These are phyloP conservation scores for Chlamydotis undulata DNA, from an alignment of 2,113 vertebrate genomes.

Conservation along the genomic window DNA sequence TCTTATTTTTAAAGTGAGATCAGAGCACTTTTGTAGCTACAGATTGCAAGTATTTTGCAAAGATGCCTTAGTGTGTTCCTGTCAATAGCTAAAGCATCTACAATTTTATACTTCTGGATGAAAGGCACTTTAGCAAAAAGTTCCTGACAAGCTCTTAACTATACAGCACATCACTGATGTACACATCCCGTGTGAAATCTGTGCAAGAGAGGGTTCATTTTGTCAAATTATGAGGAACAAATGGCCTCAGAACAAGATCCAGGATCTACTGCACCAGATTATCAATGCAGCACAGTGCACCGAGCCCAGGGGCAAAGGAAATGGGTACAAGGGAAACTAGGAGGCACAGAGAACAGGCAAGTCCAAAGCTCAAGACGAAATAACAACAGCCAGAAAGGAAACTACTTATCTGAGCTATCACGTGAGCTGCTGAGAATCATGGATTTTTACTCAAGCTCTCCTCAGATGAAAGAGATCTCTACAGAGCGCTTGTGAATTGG, in stretches of 20 bases:
- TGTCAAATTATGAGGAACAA: not conserved
- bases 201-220: not conserved
- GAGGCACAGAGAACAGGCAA: not conserved
- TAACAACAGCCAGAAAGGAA: not conserved
- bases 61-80: not conserved
- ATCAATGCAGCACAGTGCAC: not conserved
- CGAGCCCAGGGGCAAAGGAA: not conserved
- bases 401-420: not conserved
- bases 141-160: constrained; percentile 5
- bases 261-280: not conserved
- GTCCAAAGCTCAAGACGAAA: not conserved
- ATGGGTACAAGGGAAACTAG: not conserved
- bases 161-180: not conserved
- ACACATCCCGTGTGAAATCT: not conserved
- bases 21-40: not conserved
- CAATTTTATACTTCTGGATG: not conserved
- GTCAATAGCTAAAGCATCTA: not conserved
- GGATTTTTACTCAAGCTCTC: not conserved
- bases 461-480: not conserved
- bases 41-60: constrained; percentile 4
- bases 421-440: accelerated
- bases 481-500: not conserved
- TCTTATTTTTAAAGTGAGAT: not conserved
- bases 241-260: not conserved
- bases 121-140: constrained; percentile 17